Conservation (phyloP, 2,888 invertebrate genomes). For the Heteromyza rotundicornis region DNA sequence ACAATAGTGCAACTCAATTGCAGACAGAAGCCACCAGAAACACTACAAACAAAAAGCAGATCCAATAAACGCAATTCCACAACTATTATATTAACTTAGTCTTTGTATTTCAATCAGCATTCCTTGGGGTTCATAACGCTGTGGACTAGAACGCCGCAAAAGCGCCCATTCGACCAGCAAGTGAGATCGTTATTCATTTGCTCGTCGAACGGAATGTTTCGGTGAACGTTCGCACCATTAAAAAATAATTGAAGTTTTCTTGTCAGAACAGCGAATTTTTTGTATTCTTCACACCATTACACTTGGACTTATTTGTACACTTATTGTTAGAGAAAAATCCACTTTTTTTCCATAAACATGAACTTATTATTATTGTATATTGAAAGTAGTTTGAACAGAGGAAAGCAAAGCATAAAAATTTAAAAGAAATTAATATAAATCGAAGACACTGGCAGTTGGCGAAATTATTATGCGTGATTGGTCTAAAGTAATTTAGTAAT, state of each 20-base stretch:
- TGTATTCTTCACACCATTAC: background rate
- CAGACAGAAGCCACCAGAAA: background rate
- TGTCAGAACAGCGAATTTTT: background rate
- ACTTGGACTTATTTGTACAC: background rate
- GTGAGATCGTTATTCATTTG: no score
- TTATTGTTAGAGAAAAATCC: no score
- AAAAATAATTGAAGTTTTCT: no score
- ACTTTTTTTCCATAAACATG: no score
- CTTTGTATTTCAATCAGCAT: slow-evolving; percentile 20
- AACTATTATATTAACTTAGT: background rate
- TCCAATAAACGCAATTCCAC: background rate
- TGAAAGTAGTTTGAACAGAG: background rate
- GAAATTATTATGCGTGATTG: slow-evolving; percentile 14
- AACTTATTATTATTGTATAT: no score
- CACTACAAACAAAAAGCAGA: background rate
- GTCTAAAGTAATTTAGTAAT: slow-evolving; percentile 11
- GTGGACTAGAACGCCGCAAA: no score
- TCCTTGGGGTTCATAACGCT: slow-evolving; percentile 20
- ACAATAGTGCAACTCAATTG: slow-evolving; percentile 7
- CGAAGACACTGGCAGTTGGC: slow-evolving; percentile 8
- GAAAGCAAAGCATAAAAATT: background rate
- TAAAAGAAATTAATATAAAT: background rate
- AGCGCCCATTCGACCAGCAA: no score
- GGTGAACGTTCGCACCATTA: background rate
- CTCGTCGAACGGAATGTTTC: no score